phyloP scores from a whole-genome alignment of 2,797 vertebrate species.

The Gobio occitaniae region DNA sequence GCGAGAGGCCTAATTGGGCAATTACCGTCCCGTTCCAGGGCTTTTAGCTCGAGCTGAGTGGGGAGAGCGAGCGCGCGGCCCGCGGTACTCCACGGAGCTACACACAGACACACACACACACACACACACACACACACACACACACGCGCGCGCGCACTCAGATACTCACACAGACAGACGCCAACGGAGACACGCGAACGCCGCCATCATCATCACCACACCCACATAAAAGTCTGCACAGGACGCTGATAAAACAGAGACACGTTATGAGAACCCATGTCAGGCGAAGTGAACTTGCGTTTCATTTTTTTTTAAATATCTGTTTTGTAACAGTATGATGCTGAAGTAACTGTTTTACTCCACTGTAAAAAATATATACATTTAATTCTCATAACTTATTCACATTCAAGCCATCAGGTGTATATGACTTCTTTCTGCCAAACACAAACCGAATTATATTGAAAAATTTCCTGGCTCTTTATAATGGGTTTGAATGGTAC shows the following conservation, averaged over 20 bases:
- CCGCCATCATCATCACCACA: constrained; percentile 48
- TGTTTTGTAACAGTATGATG: constrained; percentile 9
- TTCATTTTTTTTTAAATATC: not conserved
- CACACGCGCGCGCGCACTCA: not conserved
- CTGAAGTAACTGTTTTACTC: not conserved
- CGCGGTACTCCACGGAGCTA: constrained; percentile 72
- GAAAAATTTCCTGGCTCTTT: too few relatives aligned
- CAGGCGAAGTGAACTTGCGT: constrained; percentile 8
- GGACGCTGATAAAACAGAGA: constrained; percentile 10
- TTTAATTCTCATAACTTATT: too few relatives aligned
- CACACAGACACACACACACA: constrained; percentile 61
- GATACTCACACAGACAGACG: constrained; percentile 29
- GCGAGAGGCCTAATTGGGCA: constrained; percentile 99
- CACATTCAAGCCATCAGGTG: too few relatives aligned
- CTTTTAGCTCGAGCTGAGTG: constrained; percentile 94
- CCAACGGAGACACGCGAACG: constrained; percentile 59
- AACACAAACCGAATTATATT: too few relatives aligned
- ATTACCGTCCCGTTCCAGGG: constrained; percentile 97
- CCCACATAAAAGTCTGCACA: constrained; percentile 14
- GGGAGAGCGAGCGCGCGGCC: constrained; percentile 71
- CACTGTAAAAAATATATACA: not conserved
- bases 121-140: constrained; percentile 62
- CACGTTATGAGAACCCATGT: constrained; percentile 39
- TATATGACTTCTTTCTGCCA: not conserved
- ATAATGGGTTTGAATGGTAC: too few relatives aligned